A percentile compares a stretch with the other conserved stretches of the same genome.
phyloP scores from a whole-genome alignment of 1,140 invertebrate genomes.

The Trachymyrmex septentrionalis region DNA sequence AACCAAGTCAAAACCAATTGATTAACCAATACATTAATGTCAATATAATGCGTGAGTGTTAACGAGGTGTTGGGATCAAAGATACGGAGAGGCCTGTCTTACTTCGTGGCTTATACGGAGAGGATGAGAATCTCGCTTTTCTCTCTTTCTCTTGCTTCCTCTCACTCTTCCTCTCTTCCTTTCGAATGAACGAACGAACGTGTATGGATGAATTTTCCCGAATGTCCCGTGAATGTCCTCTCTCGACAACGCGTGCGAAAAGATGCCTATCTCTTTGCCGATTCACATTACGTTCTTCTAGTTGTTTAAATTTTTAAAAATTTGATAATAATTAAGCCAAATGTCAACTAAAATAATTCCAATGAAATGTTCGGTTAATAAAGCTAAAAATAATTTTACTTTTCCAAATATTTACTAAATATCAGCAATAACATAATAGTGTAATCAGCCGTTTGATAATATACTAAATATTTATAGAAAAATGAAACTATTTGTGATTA shows the following conservation, averaged over 20 bases:
- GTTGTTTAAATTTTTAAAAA: background rate
- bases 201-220: background rate
- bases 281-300: background rate
- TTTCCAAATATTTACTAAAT: no score
- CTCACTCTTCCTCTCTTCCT: background rate
- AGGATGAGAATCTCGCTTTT: background rate
- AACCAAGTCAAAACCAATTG: conserved; percentile 66
- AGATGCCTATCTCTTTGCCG: background rate
- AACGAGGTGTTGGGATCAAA: conserved; percentile 48
- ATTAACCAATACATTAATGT: conserved; percentile 57
- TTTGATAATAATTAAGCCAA: no score
- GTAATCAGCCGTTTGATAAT: no score
- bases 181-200: background rate
- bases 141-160: background rate
- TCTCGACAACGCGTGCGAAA: conserved; percentile 3
- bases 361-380: no score
- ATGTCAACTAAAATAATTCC: no score
- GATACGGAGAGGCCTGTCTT: conserved; percentile 48
- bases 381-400: no score
- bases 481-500: no score
- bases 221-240: background rate
- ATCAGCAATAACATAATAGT: no score
- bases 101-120: background rate
- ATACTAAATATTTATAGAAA: no score
- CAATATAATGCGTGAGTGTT: conserved; percentile 66